These are phyloP conservation scores for Mormyrus lacerda DNA, from an alignment of 2,113 vertebrate species.

Conservation along the genomic window DNA sequence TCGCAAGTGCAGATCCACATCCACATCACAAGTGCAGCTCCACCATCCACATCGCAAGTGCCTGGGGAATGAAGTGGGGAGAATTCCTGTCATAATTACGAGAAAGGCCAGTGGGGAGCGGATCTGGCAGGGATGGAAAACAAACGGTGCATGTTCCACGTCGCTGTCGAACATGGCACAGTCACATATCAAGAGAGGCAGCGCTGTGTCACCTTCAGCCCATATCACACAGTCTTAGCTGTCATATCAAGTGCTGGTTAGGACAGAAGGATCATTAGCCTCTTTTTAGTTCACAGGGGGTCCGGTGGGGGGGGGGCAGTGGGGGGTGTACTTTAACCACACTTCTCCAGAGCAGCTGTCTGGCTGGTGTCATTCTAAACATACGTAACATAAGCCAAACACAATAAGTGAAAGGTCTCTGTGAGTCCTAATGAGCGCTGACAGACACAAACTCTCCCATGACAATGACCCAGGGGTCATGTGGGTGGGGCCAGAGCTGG, in stretches of 20 bases:
- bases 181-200: not conserved
- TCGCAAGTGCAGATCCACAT: too few relatives aligned
- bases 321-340: not conserved
- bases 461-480: not conserved
- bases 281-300: not conserved
- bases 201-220: not conserved
- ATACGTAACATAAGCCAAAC: slow-evolving; percentile 8
- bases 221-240: not conserved
- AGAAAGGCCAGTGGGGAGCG: not conserved
- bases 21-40: too few relatives aligned
- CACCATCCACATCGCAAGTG: not conserved
- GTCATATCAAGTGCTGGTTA: not conserved
- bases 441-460: slow-evolving; percentile 6
- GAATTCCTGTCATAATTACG: not conserved
- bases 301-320: not conserved
- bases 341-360: slow-evolving; percentile 5
- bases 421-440: not conserved
- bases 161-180: not conserved
- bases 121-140: not conserved
- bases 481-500: not conserved
- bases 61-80: not conserved
- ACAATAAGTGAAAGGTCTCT: not conserved
- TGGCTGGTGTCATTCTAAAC: not conserved
- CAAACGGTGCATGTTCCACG: not conserved
- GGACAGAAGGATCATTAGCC: not conserved